Evolutionary conservation across 2,113 vertebrate genomes (phyloP).

Genomic region (Cyprinus carpio): DNA sequence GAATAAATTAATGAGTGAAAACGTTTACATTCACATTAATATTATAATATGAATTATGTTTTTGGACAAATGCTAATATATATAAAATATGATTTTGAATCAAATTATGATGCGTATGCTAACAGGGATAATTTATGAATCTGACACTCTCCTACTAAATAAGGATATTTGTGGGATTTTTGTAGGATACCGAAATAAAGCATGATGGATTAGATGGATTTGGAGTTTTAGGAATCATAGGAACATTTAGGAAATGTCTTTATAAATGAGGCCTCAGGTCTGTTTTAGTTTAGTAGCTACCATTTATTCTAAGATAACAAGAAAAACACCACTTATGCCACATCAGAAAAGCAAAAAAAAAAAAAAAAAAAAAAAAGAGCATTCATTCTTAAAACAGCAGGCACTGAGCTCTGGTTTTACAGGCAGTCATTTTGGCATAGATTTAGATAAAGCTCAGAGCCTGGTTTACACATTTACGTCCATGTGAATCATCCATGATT

Average conservation of each 20-base stretch:
- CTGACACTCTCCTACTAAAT: neutral
- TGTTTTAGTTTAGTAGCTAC: slow-evolving; percentile 4
- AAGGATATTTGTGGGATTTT: neutral
- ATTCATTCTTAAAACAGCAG: slow-evolving; percentile 15
- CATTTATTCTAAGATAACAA: slow-evolving; percentile 13
- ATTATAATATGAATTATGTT: neutral
- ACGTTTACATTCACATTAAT: neutral
- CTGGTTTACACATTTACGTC: slow-evolving; percentile 33
- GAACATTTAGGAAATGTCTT: neutral
- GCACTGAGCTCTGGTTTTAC: slow-evolving; percentile 44
- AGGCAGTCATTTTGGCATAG: slow-evolving; percentile 53
- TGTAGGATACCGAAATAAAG: neutral
- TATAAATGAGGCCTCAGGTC: slow-evolving; percentile 35
- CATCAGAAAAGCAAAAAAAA: slow-evolving; percentile 18
- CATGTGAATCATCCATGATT: slow-evolving; percentile 11
- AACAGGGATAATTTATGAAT: neutral
- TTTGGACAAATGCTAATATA: neutral
- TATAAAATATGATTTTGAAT: neutral
- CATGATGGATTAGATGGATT: neutral
- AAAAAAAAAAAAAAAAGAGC: neutral
- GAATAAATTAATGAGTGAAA: neutral
- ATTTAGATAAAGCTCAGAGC: slow-evolving; percentile 41
- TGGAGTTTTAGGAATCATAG: neutral
- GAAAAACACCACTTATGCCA: slow-evolving; percentile 14
- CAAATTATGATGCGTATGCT: neutral